Base-by-base conservation (phyloP, 2,113 vertebrate species). In the Rafetus swinhoei region DNA sequence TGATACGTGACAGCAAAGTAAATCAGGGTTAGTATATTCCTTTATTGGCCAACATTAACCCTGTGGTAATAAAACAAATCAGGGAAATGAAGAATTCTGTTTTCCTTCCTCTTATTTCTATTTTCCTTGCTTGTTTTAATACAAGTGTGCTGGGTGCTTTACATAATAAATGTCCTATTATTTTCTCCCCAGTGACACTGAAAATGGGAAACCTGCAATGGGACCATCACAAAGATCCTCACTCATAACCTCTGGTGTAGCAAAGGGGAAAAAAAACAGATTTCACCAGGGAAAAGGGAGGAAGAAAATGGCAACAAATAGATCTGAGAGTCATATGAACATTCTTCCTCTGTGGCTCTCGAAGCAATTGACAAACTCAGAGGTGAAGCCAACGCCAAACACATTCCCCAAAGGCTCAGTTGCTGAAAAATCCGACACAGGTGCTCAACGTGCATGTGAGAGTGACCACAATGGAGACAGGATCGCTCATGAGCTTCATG, bases 1-100 rank as follows among this genome's bases (percentile, higher is more conserved):
- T 81, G 39, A 87, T 79, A 84, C 13, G 13, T 81, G 69, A 94
- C 84, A 94, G 65, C 84, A 96, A 96, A 91, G 59, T 24, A 91
- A 91, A 92, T 60, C 35, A 8, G 5, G 94, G 35, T 95, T 54
- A 32, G 85, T 39, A 24, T 56, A 85, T 94, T 89, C 74, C 91
- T 94, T 52, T 35, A 82, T 62, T 90, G 25, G 56, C 59, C 52
- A 91, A 85, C 54, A 94, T 54, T 54, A 95, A 92, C 87, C 15
- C 52, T 55, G 72, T 74, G 86, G 77, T 76, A 29, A 92, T 65
- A 45, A 88, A 95, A 94, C 82, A 90, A 90, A 96, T 74, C 81
- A 12, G 59, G 27, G 59, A 95, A 94, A 74, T 69, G 16, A 12
- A 91, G 90, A n/a, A 19, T 80, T 9, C 0, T 5, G 84, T 93